Conservation (phyloP, 2,888 invertebrate species). For the Rotaria sp. region DNA sequence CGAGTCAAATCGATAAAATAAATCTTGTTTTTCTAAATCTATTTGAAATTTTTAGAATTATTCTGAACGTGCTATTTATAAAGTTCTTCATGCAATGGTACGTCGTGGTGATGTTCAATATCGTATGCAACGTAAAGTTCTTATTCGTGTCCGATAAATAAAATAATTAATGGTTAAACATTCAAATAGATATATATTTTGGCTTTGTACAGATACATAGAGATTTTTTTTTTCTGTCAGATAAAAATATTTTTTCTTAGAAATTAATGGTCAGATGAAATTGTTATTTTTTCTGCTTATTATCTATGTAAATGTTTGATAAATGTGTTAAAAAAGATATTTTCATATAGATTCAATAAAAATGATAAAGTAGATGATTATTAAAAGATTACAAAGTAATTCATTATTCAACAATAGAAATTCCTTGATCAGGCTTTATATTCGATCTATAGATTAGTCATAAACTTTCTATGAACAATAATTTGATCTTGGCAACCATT, state of each 20-base stretch:
- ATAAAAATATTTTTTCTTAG: not conserved
- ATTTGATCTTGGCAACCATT: too few relatives aligned
- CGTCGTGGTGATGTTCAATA: constrained; percentile 89
- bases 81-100: constrained; percentile 88
- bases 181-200: not conserved
- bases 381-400: too few relatives aligned
- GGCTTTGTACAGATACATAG: not conserved
- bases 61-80: constrained; percentile 66
- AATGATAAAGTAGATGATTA: not conserved
- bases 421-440: too few relatives aligned
- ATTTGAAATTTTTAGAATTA: constrained; percentile 44
- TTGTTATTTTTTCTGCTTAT: not conserved
- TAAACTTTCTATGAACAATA: too few relatives aligned
- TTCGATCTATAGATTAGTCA: too few relatives aligned
- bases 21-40: not conserved
- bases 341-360: not conserved
- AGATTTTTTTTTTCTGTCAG: not conserved
- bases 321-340: not conserved
- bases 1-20: not conserved
- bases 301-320: not conserved
- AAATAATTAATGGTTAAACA: not conserved
- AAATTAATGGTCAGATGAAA: not conserved
- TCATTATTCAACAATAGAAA: too few relatives aligned
- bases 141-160: constrained; percentile 74
- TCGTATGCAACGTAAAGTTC: constrained; percentile 88